Evolutionary conservation across 64 coral and sea anemone species (phyloP).

Genomic region (Actinia equina): DNA sequence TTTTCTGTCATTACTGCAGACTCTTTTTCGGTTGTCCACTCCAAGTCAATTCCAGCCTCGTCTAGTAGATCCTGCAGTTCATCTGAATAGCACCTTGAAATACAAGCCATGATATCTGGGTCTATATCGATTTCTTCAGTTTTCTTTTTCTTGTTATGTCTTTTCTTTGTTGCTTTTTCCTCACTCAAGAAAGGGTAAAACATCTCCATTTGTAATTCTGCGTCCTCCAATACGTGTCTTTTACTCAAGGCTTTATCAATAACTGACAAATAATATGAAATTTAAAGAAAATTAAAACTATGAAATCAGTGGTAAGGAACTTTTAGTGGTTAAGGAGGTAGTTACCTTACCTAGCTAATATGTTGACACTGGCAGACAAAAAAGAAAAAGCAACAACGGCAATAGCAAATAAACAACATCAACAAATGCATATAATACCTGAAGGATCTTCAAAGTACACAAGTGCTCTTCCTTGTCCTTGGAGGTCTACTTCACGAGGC

Average conservation of each 20-base stretch:
- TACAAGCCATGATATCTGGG: neutral
- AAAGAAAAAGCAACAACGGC: no score
- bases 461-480: conserved; percentile 1
- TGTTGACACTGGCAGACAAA: no score
- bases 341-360: no score
- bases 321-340: no score
- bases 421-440: conserved; percentile 14
- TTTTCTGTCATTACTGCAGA: neutral
- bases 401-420: no score
- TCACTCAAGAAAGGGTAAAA: conserved; percentile 26
- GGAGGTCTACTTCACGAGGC: conserved; percentile 33
- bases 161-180: neutral
- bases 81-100: neutral
- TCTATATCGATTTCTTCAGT: neutral
- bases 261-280: neutral
- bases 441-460: conserved; percentile 57
- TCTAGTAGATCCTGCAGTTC: neutral
- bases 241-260: conserved; percentile 2
- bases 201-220: neutral
- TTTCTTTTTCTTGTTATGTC: neutral
- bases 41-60: neutral
- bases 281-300: no score
- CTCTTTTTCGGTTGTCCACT: neutral
- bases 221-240: neutral
- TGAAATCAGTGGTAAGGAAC: no score